Percentiles rank a stretch among this genome's conserved stretches.
Conservation (phyloP, 2,113 vertebrate genomes). For the Tichodroma muraria region DNA sequence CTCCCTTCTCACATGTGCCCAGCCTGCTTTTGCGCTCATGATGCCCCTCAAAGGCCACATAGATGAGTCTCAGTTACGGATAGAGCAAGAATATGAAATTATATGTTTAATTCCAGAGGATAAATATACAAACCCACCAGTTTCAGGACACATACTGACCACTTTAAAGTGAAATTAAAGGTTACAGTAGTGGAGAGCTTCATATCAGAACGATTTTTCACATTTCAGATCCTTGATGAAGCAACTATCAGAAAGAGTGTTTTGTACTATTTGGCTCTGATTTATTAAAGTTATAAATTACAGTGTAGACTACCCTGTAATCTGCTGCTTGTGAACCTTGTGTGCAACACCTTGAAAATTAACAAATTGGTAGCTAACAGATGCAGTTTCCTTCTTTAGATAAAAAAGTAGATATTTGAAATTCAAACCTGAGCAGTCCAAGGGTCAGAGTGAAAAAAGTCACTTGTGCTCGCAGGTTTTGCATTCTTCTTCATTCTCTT, state of each 20-base stretch:
- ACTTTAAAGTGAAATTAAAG: neutral
- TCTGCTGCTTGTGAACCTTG: neutral
- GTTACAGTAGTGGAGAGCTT: neutral
- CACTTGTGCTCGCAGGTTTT: neutral
- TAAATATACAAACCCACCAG: neutral
- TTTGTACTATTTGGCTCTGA: neutral
- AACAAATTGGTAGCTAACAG: neutral
- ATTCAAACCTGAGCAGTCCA: neutral
- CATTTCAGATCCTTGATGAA: neutral
- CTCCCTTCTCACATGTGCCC: neutral
- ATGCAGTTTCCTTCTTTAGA: neutral
- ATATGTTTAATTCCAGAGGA: neutral
- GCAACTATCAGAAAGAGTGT: neutral
- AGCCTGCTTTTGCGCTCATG: neutral
- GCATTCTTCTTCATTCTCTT: conserved; percentile 17
- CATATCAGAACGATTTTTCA: neutral
- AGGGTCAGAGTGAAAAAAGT: neutral
- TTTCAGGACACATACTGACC: neutral
- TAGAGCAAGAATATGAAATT: neutral
- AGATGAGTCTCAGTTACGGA: neutral
- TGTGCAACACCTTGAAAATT: conserved; percentile 9
- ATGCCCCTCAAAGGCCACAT: neutral
- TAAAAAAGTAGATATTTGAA: neutral
- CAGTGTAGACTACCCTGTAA: neutral
- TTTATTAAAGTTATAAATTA: neutral